phyloP scores from a whole-genome alignment of 2,113 vertebrate genomes.

The Mionectes macconnelli region DNA sequence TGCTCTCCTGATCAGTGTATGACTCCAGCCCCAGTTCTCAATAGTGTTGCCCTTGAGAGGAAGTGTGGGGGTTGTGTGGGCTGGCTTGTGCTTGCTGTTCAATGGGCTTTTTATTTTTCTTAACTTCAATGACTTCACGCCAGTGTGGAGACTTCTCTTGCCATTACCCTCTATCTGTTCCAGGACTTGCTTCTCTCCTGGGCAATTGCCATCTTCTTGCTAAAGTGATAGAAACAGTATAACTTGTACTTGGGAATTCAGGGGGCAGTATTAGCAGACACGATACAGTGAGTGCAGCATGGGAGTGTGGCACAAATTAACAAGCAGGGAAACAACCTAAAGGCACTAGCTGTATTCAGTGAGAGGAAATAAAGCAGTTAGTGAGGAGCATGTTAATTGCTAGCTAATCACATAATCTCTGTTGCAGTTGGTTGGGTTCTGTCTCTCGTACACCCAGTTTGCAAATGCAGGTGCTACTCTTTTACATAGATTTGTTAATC shows the following conservation, averaged over 20 bases:
- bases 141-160: neutral
- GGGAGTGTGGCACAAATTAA: neutral
- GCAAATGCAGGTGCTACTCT: neutral
- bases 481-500: neutral
- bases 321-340: neutral
- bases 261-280: neutral
- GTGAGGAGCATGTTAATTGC: neutral
- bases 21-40: neutral
- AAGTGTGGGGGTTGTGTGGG: neutral
- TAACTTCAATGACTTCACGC: neutral
- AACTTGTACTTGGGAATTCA: neutral
- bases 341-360: neutral
- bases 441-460: neutral
- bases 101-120: neutral
- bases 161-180: neutral
- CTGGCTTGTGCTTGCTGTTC: neutral
- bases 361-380: neutral
- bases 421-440: neutral
- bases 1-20: neutral
- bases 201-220: neutral
- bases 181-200: neutral
- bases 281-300: neutral
- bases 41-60: neutral
- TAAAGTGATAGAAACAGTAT: neutral
- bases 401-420: neutral